phyloP scores from a whole-genome alignment of 2,888 invertebrate genomes.

The Drosophila setosimentum region DNA sequence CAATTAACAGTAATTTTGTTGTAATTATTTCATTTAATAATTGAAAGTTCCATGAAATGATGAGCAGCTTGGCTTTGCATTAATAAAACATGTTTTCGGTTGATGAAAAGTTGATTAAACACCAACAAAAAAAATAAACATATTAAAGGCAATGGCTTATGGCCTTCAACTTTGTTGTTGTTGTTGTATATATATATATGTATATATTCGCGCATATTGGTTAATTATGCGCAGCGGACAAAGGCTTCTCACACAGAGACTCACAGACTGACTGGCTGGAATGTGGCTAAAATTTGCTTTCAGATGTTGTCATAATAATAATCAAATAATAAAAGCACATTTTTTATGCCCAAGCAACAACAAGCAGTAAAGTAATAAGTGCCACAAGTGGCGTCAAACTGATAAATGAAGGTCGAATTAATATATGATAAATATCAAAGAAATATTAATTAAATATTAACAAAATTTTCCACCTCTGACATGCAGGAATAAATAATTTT shows the following conservation, averaged over 20 bases:
- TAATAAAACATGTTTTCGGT: not conserved
- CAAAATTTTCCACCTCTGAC: constrained; percentile 17
- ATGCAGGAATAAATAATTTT: constrained; percentile 11
- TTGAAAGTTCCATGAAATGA: not conserved
- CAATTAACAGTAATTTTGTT: not conserved
- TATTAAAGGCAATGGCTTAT: constrained; percentile 15
- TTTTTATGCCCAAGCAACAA: constrained; percentile 17
- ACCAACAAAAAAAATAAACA: not conserved
- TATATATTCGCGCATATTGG: constrained; percentile 37
- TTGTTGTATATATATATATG: not conserved
- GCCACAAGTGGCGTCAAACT: constrained; percentile 35
- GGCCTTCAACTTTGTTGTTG: not conserved
- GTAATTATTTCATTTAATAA: not conserved
- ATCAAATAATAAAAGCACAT: constrained; percentile 49
- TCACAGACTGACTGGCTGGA: constrained; percentile 11
- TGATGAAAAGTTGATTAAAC: not conserved
- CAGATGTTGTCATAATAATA: constrained; percentile 70
- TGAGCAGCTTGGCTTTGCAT: not conserved
- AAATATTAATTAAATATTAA: constrained; percentile 38
- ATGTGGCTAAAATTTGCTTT: constrained; percentile 25
- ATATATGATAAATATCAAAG: constrained; percentile 43
- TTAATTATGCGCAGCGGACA: constrained; percentile 51
- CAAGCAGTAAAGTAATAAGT: not conserved
- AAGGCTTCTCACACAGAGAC: constrained; percentile 9
- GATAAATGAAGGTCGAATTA: constrained; percentile 64